phyloP scores from a whole-genome alignment of 2,888 invertebrate species.

The Pristionchus exspectatus region DNA sequence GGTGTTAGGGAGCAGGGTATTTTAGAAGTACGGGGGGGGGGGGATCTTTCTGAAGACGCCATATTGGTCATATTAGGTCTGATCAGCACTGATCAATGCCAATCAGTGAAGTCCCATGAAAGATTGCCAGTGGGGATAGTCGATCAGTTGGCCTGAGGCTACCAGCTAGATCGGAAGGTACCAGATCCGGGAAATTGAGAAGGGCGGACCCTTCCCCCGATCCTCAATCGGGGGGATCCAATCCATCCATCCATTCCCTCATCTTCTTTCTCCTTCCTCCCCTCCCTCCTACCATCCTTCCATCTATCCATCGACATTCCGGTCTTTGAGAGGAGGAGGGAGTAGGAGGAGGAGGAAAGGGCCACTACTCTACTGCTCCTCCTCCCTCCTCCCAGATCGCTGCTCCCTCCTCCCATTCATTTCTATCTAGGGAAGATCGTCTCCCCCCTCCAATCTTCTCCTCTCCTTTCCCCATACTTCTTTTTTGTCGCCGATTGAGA shows the following conservation, averaged over 20 bases:
- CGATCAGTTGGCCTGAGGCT: not conserved
- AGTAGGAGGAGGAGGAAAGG: conserved; percentile 22
- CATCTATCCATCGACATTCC: conserved; percentile 49
- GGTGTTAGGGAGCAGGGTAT: too few species aligned
- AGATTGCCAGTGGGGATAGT: not conserved
- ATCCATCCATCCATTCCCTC: not conserved
- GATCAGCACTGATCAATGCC: too few species aligned
- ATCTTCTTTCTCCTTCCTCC: conserved; percentile 30
- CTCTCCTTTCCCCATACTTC: not conserved
- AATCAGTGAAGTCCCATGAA: not conserved
- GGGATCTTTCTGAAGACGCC: too few species aligned
- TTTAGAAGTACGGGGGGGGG: too few species aligned
- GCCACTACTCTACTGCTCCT: not conserved
- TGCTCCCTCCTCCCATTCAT: conserved; percentile 6
- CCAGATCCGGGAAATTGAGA: not conserved
- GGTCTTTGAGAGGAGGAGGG: conserved; percentile 50
- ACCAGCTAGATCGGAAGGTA: not conserved
- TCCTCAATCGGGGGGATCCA: not conserved
- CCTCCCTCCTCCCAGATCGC: not conserved
- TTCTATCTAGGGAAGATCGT: conserved; percentile 42
- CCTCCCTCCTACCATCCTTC: conserved; percentile 9
- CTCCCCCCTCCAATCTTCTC: not conserved
- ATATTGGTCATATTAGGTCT: too few species aligned
- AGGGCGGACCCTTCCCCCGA: not conserved
- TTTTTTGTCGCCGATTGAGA: not conserved